Conservation (phyloP, 2,113 vertebrate species). For the Amblyopsis rosae region DNA sequence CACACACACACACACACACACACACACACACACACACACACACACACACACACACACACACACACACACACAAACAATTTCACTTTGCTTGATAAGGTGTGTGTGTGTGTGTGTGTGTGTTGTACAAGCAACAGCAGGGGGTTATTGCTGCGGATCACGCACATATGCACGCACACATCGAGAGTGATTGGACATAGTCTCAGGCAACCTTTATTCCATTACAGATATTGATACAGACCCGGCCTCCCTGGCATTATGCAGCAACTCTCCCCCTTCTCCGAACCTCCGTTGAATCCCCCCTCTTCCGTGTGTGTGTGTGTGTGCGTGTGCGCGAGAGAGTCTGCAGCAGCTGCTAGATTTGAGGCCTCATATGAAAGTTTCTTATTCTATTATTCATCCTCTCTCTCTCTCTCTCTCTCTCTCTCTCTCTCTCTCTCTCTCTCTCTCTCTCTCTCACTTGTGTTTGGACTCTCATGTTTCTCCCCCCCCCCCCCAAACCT, state of each 20-base stretch:
- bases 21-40: too few relatives aligned
- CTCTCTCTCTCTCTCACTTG: not conserved
- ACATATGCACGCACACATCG: not conserved
- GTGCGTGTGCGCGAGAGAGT: conserved; percentile 7
- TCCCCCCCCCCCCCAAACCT: not conserved
- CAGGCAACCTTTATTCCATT: conserved; percentile 54
- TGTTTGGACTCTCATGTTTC: not conserved
- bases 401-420: not conserved
- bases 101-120: not conserved
- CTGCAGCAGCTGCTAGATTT: conserved; percentile 11
- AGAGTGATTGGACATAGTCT: conserved; percentile 45
- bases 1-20: too few relatives aligned
- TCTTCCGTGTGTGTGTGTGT: conserved; percentile 9
- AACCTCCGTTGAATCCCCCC: conserved; percentile 8
- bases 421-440: not conserved
- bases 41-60: too few relatives aligned
- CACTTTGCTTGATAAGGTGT: too few relatives aligned
- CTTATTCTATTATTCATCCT: conserved; percentile 32
- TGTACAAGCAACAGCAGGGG: too few relatives aligned
- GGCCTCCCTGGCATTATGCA: conserved; percentile 24
- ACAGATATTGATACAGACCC: conserved; percentile 57
- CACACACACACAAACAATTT: not conserved
- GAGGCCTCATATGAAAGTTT: conserved; percentile 1
- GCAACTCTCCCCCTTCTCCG: conserved; percentile 6
- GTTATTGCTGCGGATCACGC: conserved; percentile 34